Conservation (phyloP, 2,113 vertebrate species). For the Trachemys scripta region DNA sequence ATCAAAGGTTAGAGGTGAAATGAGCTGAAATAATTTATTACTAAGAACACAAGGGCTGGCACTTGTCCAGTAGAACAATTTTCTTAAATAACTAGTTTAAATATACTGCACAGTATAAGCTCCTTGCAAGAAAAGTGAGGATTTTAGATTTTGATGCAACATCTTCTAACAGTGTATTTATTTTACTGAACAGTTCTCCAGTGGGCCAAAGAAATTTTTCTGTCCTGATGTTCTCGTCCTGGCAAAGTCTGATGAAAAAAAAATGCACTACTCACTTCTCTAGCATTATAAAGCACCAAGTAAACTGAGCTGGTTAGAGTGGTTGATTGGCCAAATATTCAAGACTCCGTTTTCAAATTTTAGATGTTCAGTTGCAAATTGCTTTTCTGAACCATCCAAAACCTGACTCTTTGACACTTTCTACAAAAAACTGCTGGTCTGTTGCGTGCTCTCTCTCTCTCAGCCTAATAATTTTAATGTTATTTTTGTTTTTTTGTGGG, state of each 20-base stretch:
- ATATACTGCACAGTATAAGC: slow-evolving; percentile 15
- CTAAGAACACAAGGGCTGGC: slow-evolving; percentile 57
- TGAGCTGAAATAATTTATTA: slow-evolving; percentile 64
- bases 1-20: slow-evolving; percentile 74
- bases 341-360: slow-evolving; percentile 29
- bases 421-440: neutral
- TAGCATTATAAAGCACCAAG: slow-evolving; percentile 20
- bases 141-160: slow-evolving; percentile 40
- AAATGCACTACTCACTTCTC: neutral
- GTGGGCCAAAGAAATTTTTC: neutral
- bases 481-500: neutral
- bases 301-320: neutral
- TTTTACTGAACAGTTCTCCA: slow-evolving; percentile 30
- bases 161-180: slow-evolving; percentile 33
- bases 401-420: slow-evolving; percentile 20
- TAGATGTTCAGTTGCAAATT: slow-evolving; percentile 22
- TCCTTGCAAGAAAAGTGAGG: slow-evolving; percentile 21
- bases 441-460: rapidly evolving
- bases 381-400: slow-evolving; percentile 17
- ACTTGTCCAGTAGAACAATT: slow-evolving; percentile 41
- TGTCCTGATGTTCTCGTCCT: slow-evolving; percentile 4
- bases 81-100: slow-evolving; percentile 60
- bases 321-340: slow-evolving; percentile 9
- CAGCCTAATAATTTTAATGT: neutral
- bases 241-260: slow-evolving; percentile 6